Evolutionary conservation across 2,888 invertebrate genomes (phyloP).

Genomic region (Cantharis flavilabris): DNA sequence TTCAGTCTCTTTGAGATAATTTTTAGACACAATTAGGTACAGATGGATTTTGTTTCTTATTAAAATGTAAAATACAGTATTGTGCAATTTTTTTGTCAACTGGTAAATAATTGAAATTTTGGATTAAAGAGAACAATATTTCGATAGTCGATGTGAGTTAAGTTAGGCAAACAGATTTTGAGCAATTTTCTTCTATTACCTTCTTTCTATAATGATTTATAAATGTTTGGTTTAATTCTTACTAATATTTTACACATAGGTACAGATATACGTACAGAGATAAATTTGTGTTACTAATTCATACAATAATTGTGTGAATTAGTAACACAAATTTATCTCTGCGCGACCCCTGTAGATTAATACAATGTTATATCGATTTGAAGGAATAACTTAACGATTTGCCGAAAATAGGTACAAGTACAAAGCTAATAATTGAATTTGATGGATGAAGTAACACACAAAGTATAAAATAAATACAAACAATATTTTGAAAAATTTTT

Average conservation of each 20-base stretch:
- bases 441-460: background rate
- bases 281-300: too few species aligned
- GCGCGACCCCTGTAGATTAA: background rate
- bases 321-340: too few species aligned
- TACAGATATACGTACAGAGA: too few species aligned
- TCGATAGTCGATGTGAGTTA: background rate
- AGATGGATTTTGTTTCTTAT: background rate
- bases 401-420: background rate
- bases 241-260: background rate
- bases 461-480: background rate
- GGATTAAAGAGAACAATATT: background rate
- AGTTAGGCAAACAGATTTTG: conserved; percentile 1
- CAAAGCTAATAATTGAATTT: background rate
- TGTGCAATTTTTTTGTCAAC: background rate
- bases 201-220: background rate
- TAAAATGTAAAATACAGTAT: background rate
- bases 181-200: conserved; percentile 16
- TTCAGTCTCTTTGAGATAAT: conserved; percentile 3
- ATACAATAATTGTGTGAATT: too few species aligned
- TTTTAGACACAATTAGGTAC: background rate
- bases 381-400: background rate
- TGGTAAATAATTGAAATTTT: background rate
- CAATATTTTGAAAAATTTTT: too few species aligned
- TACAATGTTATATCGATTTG: background rate
- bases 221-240: background rate